phyloP scores from a whole-genome alignment of 2,888 invertebrate species.

The Euzetes globulus region DNA sequence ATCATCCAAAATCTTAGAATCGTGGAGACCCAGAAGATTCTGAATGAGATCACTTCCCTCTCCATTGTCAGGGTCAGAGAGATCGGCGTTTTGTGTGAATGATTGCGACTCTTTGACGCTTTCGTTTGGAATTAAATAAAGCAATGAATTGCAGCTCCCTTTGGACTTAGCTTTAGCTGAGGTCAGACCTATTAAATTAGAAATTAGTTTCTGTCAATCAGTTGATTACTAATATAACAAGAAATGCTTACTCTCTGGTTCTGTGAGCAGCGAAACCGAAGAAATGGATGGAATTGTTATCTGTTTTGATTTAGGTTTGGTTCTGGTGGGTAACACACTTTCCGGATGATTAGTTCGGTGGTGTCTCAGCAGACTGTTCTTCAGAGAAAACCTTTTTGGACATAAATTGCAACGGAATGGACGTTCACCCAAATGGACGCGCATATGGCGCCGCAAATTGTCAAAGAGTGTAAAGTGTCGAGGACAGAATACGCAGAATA shows the following conservation, averaged over 20 bases:
- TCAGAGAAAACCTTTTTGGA: slow-evolving; percentile 75
- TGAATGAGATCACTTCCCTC: slow-evolving; percentile 64
- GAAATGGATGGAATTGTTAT: background rate
- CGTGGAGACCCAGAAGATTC: slow-evolving; percentile 77
- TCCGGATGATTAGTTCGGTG: slow-evolving; percentile 47
- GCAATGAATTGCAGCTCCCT: slow-evolving; percentile 31
- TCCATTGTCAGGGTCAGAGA: slow-evolving; percentile 37
- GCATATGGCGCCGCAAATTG: slow-evolving; percentile 63
- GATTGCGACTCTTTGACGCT: background rate
- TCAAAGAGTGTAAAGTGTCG: slow-evolving; percentile 84
- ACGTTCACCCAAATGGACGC: slow-evolving; percentile 78
- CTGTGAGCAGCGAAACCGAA: background rate
- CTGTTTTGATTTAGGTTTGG: slow-evolving; percentile 5
- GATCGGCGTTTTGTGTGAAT: slow-evolving; percentile 1
- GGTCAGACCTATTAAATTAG: slow-evolving; percentile 24
- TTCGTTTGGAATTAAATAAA: slow-evolving; percentile 31
- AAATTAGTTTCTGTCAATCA: background rate
- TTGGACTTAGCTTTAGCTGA: slow-evolving; percentile 7
- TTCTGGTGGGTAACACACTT: background rate
- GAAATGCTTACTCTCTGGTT: background rate
- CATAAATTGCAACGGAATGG: slow-evolving; percentile 66
- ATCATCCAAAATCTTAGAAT: slow-evolving; percentile 71
- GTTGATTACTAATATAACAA: background rate
- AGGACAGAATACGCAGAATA: slow-evolving; percentile 70
- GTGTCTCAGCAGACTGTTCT: slow-evolving; percentile 89